phyloP scores from a whole-genome alignment of 2,113 vertebrate genomes.

The Lonchura striata region DNA sequence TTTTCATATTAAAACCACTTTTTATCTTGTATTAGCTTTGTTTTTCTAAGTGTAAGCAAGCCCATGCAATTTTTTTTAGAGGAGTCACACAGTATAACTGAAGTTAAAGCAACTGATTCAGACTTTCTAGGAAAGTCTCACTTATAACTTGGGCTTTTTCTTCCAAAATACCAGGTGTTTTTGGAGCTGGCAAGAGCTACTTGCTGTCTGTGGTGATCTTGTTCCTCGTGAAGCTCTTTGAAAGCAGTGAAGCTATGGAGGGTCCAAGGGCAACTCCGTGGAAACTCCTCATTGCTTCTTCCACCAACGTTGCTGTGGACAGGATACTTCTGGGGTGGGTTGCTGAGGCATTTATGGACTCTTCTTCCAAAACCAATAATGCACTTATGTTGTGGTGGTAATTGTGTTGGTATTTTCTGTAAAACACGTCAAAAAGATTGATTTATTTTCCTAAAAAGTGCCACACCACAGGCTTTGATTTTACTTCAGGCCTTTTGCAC shows the following conservation, averaged over 20 bases:
- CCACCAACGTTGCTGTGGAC: constrained; percentile 81
- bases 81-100: neutral
- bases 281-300: constrained; percentile 81
- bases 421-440: neutral
- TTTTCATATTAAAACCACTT: neutral
- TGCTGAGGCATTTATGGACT: neutral
- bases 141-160: neutral
- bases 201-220: constrained; percentile 77
- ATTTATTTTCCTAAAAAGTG: neutral
- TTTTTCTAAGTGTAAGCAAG: neutral
- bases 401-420: neutral
- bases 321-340: constrained; percentile 79
- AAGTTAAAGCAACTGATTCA: neutral
- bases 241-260: constrained; percentile 48
- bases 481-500: neutral
- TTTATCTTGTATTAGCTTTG: neutral
- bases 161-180: constrained; percentile 73
- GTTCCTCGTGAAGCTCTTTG: constrained; percentile 78
- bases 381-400: rapidly evolving
- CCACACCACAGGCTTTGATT: neutral
- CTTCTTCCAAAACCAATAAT: neutral
- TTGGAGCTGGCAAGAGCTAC: constrained; percentile 84
- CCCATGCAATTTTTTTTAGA: neutral
- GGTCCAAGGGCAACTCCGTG: constrained; percentile 50
- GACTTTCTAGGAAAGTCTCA: neutral